Base-by-base conservation (phyloP, 35 echinoderm and acorn worm species). In the Strongylocentrotus purpuratus region DNA sequence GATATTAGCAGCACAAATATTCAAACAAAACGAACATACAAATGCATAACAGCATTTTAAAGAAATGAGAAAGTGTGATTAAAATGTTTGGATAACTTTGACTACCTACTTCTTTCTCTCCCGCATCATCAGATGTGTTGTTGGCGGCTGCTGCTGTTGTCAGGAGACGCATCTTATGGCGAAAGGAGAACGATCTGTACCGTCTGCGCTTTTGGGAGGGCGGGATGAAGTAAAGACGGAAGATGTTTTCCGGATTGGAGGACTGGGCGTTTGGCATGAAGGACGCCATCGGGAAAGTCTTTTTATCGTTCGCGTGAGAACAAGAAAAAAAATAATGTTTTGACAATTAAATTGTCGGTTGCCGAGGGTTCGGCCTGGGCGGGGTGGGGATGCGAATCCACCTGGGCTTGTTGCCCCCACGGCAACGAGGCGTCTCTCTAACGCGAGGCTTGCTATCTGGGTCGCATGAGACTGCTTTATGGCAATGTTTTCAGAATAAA, bases 181-280 rank as follows among this genome's bases (percentile, higher is more conserved):
- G 87, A 89, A 89, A 89, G 87, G 87, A 89, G 87, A 89, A 89
- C 15, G 87, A 89, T 46, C 45, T 89, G 32, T 33, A 46, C 5
- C 87, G 87, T 32, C 87, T 22, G 32, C 87, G 87, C 87, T 89
- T 89, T 89, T 89, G 33, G 32, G 87, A 89, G 87, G 87, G 87
- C 87, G 87, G 87, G 87, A 89, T 89, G 87, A 89, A 89, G 87
- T 89, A 89, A 46, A 89, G 87, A 35, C 87, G 87, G 45, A 89
- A 89, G 31, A 89, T 89, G 31, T 89, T 89, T 46, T 89, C 87
- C 45, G 87, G 87, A 31, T 89, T 89, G 32, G 87, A 89, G 87
- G 87, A 89, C 87, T 33, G 87, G 45, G 20, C 87, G 87, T 89
- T 31, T 20, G 87, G 33, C 87, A 89, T 33, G 87, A 89, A 89